These are phyloP conservation scores for Polyodon spathula DNA, from an alignment of 2,113 vertebrate species.

Conservation along the genomic window DNA sequence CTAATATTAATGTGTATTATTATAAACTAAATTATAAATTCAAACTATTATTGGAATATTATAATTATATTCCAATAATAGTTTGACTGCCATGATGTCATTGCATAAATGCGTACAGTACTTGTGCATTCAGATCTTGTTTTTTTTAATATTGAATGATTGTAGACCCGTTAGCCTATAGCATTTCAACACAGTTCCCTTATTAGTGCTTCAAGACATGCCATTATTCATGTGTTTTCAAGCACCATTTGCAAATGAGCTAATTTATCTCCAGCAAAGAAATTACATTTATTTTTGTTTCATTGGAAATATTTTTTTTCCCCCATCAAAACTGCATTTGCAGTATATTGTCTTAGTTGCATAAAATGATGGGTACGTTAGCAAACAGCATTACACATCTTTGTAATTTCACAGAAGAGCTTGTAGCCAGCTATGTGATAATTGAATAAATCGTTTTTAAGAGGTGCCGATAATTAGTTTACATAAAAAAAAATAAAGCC, in stretches of 20 bases:
- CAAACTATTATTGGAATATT: no score
- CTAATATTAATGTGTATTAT: constrained; percentile 44
- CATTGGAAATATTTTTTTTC: neutral
- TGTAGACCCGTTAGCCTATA: constrained; percentile 69
- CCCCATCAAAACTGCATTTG: constrained; percentile 17
- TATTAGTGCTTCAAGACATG: constrained; percentile 73
- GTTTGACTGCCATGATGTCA: constrained; percentile 66
- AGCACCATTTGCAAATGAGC: constrained; percentile 71
- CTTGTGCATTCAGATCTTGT: constrained; percentile 65
- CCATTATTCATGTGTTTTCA: constrained; percentile 66
- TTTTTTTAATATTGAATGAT: constrained; percentile 73
- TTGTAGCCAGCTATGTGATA: constrained; percentile 18
- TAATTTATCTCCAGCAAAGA: constrained; percentile 68
- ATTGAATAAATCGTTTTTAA: constrained; percentile 22
- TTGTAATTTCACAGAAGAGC: constrained; percentile 19
- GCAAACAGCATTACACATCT: constrained; percentile 6
- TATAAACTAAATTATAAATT: no score
- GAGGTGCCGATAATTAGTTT: constrained; percentile 12
- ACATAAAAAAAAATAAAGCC: no score
- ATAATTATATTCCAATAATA: constrained; percentile 72
- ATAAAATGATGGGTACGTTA: constrained; percentile 14
- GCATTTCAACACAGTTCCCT: constrained; percentile 70
- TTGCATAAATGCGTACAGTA: constrained; percentile 62
- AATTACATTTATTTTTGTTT: constrained; percentile 69
- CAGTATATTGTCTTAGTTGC: constrained; percentile 12